Base-by-base conservation (phyloP, 2,113 vertebrate species). In the Callocephalon fimbriatum region DNA sequence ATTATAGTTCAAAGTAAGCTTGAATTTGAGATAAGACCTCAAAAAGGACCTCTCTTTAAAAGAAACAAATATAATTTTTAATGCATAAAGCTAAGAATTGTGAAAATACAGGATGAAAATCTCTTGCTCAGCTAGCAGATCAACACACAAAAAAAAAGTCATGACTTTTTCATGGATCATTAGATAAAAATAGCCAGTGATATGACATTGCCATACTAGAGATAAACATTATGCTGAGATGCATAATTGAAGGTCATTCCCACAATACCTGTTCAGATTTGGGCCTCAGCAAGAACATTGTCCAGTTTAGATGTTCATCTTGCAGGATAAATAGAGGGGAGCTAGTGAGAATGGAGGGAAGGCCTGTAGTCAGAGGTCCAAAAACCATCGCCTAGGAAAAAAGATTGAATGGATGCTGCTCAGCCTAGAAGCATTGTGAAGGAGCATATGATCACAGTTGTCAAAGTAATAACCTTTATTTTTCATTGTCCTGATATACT, bases 401-500 rank as follows among this genome's bases (percentile, higher is more conserved):
- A 67, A 44, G 14, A 25, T 8, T 48, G 32, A 85, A 65, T 2
- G 7, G 35, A 51, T 48, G 21, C 3, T 42, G 8, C 19, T 62
- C 3, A 12, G 19, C 3, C 19, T 35, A n/a, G 15, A 9, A 61
- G 1, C 32, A 19, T 8, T 1, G 0, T 38, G 11, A 92, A 11
- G 15, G 7, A 88, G 8, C 21, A 66, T 15, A 35, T 0, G 22
- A 48, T 58, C 29, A 50, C 6, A 15, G 21, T 26, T 31, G 85
- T 75, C 56, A 80, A 50, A 80, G 19, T 54, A 86, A 58, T 83
- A 90, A 86, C 35, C 62, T 90, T 86, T 88, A 21, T 66, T 86
- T 92, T 86, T 86, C 23, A 25, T 85, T 2, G 2, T 75, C 17
- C 27, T 76, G 8, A 40, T 90, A 53, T 2, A 29, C 9, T 35